These are phyloP conservation scores for Tricholauxania praeusta DNA, from an alignment of 2,888 invertebrate species.

Conservation along the genomic window DNA sequence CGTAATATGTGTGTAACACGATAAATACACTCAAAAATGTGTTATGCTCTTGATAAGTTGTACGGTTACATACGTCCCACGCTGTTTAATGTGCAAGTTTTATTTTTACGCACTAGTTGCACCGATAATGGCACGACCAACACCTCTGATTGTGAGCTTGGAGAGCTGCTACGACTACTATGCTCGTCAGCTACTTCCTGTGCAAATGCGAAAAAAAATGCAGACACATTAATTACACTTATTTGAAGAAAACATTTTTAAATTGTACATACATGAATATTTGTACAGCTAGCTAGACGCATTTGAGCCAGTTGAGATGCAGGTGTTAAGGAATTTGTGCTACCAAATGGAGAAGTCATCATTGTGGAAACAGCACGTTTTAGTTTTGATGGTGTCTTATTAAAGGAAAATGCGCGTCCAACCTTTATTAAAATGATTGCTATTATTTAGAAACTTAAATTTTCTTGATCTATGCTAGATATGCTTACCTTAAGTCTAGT, in stretches of 20 bases:
- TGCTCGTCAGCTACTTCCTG: conserved; percentile 80
- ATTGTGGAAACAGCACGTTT: conserved; percentile 95
- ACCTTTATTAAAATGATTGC: conserved; percentile 70
- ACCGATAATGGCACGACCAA: conserved; percentile 85
- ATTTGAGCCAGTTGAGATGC: conserved; percentile 87
- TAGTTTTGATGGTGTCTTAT: conserved; percentile 93
- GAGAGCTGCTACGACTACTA: conserved; percentile 63
- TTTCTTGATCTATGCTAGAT: background rate
- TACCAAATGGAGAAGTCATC: conserved; percentile 91
- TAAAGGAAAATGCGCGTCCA: conserved; percentile 94
- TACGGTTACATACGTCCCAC: conserved; percentile 69
- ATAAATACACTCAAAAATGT: background rate
- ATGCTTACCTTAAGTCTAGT: conserved; percentile 79
- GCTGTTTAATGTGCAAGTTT: conserved; percentile 75
- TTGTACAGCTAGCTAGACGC: conserved; percentile 87
- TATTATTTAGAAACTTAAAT: background rate
- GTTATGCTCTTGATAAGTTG: background rate
- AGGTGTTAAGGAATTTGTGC: conserved; percentile 85
- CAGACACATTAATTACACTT: conserved; percentile 2
- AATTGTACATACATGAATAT: conserved; percentile 78
- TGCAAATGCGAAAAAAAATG: conserved; percentile 43
- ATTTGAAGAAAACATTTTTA: background rate
- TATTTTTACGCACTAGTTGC: conserved; percentile 85
- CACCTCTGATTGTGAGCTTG: conserved; percentile 71
- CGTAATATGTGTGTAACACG: background rate